Evolutionary conservation across 1,140 invertebrate genomes (phyloP).

Genomic region (Zaprionus nigranus): DNA sequence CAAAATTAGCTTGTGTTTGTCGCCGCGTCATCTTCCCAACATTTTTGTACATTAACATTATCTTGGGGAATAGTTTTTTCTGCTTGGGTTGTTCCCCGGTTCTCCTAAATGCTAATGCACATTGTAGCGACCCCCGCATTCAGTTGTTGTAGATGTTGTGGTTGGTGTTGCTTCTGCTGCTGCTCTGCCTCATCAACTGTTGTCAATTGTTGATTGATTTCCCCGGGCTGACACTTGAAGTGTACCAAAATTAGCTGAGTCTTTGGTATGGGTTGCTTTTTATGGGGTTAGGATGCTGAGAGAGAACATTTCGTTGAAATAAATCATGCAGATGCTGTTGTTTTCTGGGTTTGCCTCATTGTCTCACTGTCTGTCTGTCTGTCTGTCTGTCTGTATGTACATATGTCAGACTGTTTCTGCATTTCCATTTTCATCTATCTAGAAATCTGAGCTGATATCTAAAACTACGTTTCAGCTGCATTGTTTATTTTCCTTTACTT

Average conservation of each 20-base stretch:
- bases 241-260: conserved; percentile 58
- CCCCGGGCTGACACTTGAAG: conserved; percentile 62
- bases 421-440: conserved; percentile 10
- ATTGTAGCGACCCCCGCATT: conserved; percentile 54
- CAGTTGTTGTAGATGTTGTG: conserved; percentile 25
- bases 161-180: not conserved
- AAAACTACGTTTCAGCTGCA: conserved; percentile 11
- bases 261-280: conserved; percentile 25
- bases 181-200: conserved; percentile 42
- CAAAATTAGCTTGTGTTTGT: conserved; percentile 65
- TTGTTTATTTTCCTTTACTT: not conserved
- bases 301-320: conserved; percentile 37
- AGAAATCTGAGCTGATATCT: conserved; percentile 6
- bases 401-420: not conserved
- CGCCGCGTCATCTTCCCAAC: conserved; percentile 53
- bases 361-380: not conserved
- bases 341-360: not conserved
- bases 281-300: conserved; percentile 43
- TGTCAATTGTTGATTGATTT: conserved; percentile 80
- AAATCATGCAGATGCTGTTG: conserved; percentile 26
- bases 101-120: conserved; percentile 36
- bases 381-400: not conserved
- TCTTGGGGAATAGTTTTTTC: conserved; percentile 24
- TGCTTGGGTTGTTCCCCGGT: conserved; percentile 11
- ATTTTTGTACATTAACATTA: conserved; percentile 58